These are phyloP conservation scores for Machimus atricapillus DNA, from an alignment of 2,888 invertebrate genomes.

Conservation along the genomic window DNA sequence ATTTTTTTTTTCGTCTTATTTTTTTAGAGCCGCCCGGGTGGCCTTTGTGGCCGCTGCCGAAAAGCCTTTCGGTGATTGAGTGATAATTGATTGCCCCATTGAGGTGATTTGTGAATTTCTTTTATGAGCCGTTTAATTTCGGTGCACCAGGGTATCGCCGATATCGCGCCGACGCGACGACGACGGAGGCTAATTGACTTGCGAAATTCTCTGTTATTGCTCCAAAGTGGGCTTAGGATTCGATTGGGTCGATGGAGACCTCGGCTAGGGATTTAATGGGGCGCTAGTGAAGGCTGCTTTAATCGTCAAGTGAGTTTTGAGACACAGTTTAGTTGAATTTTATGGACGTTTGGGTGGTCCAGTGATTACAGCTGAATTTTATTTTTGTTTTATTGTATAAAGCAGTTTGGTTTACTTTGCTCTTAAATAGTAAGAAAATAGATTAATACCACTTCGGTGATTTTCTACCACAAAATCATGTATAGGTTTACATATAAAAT, in stretches of 20 bases:
- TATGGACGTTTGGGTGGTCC: neutral
- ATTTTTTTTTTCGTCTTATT: neutral
- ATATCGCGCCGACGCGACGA: neutral
- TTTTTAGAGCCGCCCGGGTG: neutral
- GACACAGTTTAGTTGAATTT: neutral
- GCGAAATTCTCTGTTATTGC: neutral
- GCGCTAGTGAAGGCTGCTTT: neutral
- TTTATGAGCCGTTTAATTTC: neutral
- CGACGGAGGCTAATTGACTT: neutral
- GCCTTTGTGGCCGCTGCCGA: neutral
- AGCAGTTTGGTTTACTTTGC: neutral
- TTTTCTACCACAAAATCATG: neutral
- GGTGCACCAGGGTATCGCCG: neutral
- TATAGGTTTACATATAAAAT: too few relatives aligned
- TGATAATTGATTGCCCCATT: conserved; percentile 30
- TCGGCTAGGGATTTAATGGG: neutral
- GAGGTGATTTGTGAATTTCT: neutral
- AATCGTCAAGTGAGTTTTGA: neutral
- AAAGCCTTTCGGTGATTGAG: conserved; percentile 1
- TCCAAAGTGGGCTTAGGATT: neutral
- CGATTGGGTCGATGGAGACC: neutral
- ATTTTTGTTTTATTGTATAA: neutral
- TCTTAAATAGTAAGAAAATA: neutral
- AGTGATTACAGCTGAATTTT: neutral
- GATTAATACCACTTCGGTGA: neutral